phyloP scores from a whole-genome alignment of 2,113 vertebrate species.

The Falco punctatus region DNA sequence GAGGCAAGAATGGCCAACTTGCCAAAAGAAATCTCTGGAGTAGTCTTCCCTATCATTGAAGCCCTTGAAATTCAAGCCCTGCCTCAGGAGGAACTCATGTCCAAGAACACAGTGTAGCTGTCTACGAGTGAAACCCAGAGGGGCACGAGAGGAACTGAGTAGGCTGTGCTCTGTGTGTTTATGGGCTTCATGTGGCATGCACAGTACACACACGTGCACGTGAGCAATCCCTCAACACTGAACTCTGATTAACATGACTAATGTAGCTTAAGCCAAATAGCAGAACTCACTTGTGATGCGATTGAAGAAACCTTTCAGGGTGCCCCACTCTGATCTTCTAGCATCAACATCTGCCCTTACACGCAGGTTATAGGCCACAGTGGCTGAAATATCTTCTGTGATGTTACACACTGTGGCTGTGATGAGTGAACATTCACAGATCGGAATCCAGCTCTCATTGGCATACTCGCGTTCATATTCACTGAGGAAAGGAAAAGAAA shows the following conservation, averaged over 20 bases:
- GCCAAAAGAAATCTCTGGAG: neutral
- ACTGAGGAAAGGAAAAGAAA: constrained; percentile 15
- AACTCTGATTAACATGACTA: accelerated
- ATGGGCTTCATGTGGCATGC: neutral
- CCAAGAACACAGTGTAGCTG: neutral
- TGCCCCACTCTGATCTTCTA: constrained; percentile 62
- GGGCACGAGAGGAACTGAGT: neutral
- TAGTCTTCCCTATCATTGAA: neutral
- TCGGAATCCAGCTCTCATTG: constrained; percentile 72
- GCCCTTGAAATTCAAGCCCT: neutral
- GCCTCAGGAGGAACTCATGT: neutral
- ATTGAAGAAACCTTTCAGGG: constrained; percentile 65
- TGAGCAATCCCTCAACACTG: accelerated
- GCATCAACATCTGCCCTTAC: constrained; percentile 48
- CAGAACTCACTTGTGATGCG: constrained; percentile 64
- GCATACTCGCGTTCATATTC: constrained; percentile 71
- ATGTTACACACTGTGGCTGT: constrained; percentile 56
- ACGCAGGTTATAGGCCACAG: constrained; percentile 66
- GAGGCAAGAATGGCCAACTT: neutral
- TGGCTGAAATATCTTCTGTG: constrained; percentile 72
- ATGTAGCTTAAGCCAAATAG: accelerated
- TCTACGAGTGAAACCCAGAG: neutral
- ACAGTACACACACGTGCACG: neutral
- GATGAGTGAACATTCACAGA: constrained; percentile 47
- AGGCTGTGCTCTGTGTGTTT: accelerated